Evolutionary conservation across 2,113 vertebrate genomes (phyloP), one percentile per base, ranked within the genome.

Genomic region (Tricholaema leucomelas): DNA sequence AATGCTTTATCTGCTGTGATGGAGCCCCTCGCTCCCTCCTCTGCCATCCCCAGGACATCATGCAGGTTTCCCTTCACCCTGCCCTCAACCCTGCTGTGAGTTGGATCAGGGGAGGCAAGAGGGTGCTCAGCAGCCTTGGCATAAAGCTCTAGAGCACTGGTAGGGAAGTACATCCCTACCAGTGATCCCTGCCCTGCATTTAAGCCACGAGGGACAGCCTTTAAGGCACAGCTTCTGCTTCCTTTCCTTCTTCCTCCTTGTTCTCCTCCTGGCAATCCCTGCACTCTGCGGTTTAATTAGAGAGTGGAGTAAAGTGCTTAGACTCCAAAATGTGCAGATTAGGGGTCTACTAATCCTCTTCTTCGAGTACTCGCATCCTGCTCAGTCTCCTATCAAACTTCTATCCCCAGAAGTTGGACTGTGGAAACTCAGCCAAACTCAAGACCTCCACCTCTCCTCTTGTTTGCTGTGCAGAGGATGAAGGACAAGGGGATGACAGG

Each of bases 301-400:
- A 87, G 86, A 93, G 72, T 4, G 6, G 11, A 74, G 48, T 64
- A 78, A 94, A 96, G 42, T 80, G 46, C 87, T 88, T 71, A 42
- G 77, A 67, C 76, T 95, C 75, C 35, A 82, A 89, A 94, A 83
- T 64, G 89, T 82, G 58, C 88, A 80, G 86, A 89, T 94, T 85
- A 90, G 79, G 66, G 59, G 67, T 71, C 83, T 91, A 63, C 82
- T 96, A 95, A 94, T 93, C 94, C 81, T 69, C 20, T 79, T 76
- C 85, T 75, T 88, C 71, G 60, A n/a, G 66, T 81, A 48, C 92
- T 94, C 19, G 59, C 88, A 93, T 94, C 88, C 87, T 93, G 81
- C 78, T 71, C 27, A 33, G 50, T 56, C 85, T 87, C 79, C 91
- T 89, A 81, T 50, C 27, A 9, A 38, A 77, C 67, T 70, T 52